Percentiles rank a stretch among this genome's conserved stretches.
Evolutionary conservation across 2,797 vertebrate genomes (phyloP).

Genomic region (Champsocephalus esox): DNA sequence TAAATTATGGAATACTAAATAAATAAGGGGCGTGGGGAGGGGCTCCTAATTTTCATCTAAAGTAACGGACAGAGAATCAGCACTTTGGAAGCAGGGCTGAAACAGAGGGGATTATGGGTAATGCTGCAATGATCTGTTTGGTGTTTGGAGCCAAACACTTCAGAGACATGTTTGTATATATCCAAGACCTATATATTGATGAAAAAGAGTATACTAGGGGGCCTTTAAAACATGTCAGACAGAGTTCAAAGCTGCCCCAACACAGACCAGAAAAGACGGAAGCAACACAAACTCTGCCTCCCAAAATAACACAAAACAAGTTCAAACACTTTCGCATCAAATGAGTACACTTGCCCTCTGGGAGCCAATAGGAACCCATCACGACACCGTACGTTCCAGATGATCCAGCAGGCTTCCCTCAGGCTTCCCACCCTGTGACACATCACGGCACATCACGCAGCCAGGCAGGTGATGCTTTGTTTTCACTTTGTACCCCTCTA

Average conservation of each 20-base stretch:
- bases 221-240: conserved; percentile 47
- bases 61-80: too few species aligned
- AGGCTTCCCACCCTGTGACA: conserved; percentile 59
- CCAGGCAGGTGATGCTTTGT: conserved; percentile 68
- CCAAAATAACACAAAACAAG: conserved; percentile 5
- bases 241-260: conserved; percentile 46
- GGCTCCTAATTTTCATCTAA: too few species aligned
- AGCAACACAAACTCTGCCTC: neutral
- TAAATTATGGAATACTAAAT: too few species aligned
- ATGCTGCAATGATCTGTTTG: too few species aligned
- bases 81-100: too few species aligned
- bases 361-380: conserved; percentile 37
- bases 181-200: too few species aligned
- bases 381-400: conserved; percentile 40
- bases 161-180: too few species aligned
- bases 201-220: too few species aligned
- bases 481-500: too few species aligned
- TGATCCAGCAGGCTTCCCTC: conserved; percentile 48
- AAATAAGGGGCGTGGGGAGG: too few species aligned
- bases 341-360: conserved; percentile 27
- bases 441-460: conserved; percentile 67
- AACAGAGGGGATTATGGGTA: too few species aligned
- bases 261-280: conserved; percentile 2
- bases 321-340: conserved; percentile 19
- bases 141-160: too few species aligned